Percentiles rank a stretch among this genome's conserved stretches.
Evolutionary conservation across 1,140 invertebrate species (phyloP).

Genomic region (Magallana angulata): DNA sequence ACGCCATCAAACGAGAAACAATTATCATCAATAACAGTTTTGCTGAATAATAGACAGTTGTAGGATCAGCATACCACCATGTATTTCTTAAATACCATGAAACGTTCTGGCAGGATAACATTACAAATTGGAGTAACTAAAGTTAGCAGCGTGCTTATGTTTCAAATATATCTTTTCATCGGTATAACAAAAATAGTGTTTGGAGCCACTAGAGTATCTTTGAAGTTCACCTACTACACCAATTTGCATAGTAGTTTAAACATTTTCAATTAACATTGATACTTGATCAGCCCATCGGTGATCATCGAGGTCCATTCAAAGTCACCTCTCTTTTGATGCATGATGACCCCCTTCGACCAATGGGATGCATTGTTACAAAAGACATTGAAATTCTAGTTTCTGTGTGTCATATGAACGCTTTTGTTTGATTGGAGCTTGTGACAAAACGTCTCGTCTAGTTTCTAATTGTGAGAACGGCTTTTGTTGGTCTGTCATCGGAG

Average conservation of each 20-base stretch:
- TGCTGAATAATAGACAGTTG: not conserved
- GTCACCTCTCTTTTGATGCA: constrained; percentile 20
- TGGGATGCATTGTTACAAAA: constrained; percentile 33
- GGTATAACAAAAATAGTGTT: constrained; percentile 27
- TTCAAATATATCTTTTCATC: constrained; percentile 34
- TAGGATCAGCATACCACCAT: not conserved
- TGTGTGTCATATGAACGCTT: constrained; percentile 23
- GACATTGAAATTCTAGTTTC: constrained; percentile 27
- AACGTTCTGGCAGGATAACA: not conserved
- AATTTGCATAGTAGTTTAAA: constrained; percentile 32
- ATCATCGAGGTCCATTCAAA: not conserved
- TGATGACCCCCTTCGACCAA: constrained; percentile 21
- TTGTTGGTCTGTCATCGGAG: constrained; percentile 27
- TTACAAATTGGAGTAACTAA: not conserved
- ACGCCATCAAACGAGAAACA: not conserved
- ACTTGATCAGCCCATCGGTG: constrained; percentile 10
- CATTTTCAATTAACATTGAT: constrained; percentile 37
- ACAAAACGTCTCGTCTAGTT: constrained; percentile 35
- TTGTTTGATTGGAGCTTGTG: constrained; percentile 32
- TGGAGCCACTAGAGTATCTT: not conserved
- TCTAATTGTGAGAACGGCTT: constrained; percentile 19
- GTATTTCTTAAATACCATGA: not conserved
- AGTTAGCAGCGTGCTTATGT: not conserved
- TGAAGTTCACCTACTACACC: constrained; percentile 21
- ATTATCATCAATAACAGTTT: not conserved